Conservation (phyloP, 2,113 vertebrate species). For the Syngnathus scovelli region DNA sequence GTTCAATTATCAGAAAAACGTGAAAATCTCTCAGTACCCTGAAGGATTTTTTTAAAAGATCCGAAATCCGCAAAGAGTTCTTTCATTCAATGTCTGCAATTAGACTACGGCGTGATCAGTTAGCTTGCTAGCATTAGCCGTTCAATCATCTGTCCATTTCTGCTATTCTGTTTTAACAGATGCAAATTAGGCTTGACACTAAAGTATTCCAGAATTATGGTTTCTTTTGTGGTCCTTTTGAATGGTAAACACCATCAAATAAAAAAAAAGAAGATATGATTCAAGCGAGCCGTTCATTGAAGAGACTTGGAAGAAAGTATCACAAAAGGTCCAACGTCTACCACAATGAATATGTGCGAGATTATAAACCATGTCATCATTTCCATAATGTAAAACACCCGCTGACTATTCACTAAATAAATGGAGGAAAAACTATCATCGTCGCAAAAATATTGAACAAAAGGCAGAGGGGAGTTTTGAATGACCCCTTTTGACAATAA, state of each 20-base stretch:
- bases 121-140: too few relatives aligned
- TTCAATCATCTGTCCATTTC: too few relatives aligned
- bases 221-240: slow-evolving; percentile 37
- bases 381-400: slow-evolving; percentile 76
- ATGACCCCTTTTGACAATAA: slow-evolving; percentile 71
- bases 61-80: too few relatives aligned
- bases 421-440: slow-evolving; percentile 76
- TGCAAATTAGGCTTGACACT: neutral
- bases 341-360: slow-evolving; percentile 72
- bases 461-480: slow-evolving; percentile 67
- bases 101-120: too few relatives aligned
- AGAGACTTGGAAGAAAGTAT: slow-evolving; percentile 66
- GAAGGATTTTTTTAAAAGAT: too few relatives aligned
- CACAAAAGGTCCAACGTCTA: slow-evolving; percentile 66
- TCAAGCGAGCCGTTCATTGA: slow-evolving; percentile 63
- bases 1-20: too few relatives aligned
- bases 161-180: neutral
- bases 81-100: too few relatives aligned
- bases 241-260: slow-evolving; percentile 69
- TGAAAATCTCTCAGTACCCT: too few relatives aligned
- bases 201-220: neutral
- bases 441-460: slow-evolving; percentile 70
- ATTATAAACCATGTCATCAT: slow-evolving; percentile 74
- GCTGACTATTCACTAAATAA: slow-evolving; percentile 77
- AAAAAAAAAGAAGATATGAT: slow-evolving; percentile 53